Evolutionary conservation across 2,113 vertebrate genomes (phyloP).

Genomic region (Uropsilus gracilis): DNA sequence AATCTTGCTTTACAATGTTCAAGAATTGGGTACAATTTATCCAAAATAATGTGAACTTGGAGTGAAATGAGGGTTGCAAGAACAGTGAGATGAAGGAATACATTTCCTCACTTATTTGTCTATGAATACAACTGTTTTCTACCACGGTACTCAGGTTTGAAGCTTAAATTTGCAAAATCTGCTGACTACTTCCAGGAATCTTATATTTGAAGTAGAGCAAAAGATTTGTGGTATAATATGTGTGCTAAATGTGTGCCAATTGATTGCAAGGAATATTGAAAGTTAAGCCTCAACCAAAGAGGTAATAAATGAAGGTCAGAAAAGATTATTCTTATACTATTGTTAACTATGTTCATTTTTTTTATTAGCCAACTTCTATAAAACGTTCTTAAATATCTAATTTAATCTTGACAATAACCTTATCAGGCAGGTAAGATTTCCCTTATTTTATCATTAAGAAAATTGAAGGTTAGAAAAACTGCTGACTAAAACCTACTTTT

Average conservation of each 20-base stretch:
- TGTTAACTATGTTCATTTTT: neutral
- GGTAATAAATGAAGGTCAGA: neutral
- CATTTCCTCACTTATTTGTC: neutral
- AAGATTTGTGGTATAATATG: neutral
- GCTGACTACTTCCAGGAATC: neutral
- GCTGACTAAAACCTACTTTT: neutral
- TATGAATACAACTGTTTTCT: neutral
- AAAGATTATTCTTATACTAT: neutral
- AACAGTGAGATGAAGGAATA: neutral
- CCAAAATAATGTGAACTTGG: neutral
- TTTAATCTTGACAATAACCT: neutral
- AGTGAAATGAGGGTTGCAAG: neutral
- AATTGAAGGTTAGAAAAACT: neutral
- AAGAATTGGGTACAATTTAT: neutral
- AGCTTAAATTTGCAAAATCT: slow-evolving; percentile 1
- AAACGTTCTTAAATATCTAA: neutral
- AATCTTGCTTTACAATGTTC: neutral
- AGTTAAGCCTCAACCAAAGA: neutral
- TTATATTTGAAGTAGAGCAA: neutral
- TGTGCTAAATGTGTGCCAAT: neutral
- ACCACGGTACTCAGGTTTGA: neutral
- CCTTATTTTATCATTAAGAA: neutral
- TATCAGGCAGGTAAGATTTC: neutral
- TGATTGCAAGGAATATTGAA: neutral
- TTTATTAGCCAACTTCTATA: neutral